Evolutionary conservation across 2,113 vertebrate species (phyloP).

Genomic region (Sakesphorus luctuosus): DNA sequence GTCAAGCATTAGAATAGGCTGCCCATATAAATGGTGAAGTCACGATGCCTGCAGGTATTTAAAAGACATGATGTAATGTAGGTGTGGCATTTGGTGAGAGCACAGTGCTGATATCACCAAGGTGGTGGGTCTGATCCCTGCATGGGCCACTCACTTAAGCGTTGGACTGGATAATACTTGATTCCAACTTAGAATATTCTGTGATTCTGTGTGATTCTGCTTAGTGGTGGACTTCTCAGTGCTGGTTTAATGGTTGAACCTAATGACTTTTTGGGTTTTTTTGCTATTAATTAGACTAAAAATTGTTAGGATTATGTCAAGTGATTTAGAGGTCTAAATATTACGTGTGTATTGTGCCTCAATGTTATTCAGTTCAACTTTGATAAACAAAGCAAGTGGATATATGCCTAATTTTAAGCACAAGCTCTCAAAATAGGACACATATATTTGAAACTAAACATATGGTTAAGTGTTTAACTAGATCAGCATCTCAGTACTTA

Average conservation of each 20-base stretch:
- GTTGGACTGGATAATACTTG: not conserved
- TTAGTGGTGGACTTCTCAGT: not conserved
- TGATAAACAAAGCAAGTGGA: not conserved
- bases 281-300: not conserved
- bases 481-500: not conserved
- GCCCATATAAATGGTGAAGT: not conserved
- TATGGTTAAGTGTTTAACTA: constrained; percentile 6
- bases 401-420: not conserved
- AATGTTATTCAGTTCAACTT: not conserved
- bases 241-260: not conserved
- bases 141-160: not conserved
- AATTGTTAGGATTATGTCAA: not conserved
- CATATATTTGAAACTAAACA: constrained; percentile 25
- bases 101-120: not conserved
- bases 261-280: not conserved
- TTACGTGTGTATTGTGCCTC: not conserved
- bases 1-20: not conserved
- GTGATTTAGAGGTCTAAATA: not conserved
- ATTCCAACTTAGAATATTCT: not conserved
- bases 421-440: not conserved
- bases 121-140: not conserved
- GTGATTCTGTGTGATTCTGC: not conserved
- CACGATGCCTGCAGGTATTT: not conserved
- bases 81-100: not conserved
- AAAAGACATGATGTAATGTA: not conserved